Evolutionary conservation across 2,113 vertebrate species (phyloP).

Genomic region (Myrmecobius fasciatus): DNA sequence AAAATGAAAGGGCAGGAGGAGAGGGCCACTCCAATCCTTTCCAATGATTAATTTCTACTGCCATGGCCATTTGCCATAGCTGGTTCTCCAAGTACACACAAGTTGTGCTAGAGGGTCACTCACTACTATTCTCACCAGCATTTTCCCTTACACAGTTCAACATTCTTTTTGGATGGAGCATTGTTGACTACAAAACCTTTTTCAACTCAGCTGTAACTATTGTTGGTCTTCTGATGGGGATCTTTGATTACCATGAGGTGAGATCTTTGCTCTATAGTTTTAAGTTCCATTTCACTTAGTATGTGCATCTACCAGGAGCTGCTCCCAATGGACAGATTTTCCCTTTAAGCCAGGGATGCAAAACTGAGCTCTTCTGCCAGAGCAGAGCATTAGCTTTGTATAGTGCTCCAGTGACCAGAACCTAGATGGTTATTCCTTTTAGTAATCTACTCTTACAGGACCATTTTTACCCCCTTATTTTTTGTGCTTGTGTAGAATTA

Average conservation of each 20-base stretch:
- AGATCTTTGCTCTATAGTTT: background rate
- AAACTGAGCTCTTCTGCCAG: background rate
- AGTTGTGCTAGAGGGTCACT: background rate
- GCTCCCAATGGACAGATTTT: background rate
- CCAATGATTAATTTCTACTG: too few relatives aligned
- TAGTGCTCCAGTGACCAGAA: background rate
- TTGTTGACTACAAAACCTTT: constrained; percentile 65
- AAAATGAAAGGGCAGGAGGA: background rate
- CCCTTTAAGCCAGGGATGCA: background rate
- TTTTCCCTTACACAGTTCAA: constrained; percentile 73
- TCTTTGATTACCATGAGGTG: constrained; percentile 66
- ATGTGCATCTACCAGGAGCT: background rate
- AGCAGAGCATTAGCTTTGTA: background rate
- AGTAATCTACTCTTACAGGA: background rate
- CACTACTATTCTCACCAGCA: background rate
- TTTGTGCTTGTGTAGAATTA: background rate
- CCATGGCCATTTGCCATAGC: background rate
- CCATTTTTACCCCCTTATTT: background rate
- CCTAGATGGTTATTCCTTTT: background rate
- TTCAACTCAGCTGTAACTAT: constrained; percentile 67
- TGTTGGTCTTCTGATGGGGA: constrained; percentile 69
- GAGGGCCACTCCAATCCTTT: background rate
- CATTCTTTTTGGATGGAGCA: constrained; percentile 72
- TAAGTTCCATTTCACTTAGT: background rate
- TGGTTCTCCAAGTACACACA: background rate